A percentile compares a stretch with the other conserved stretches of the same genome.
Evolutionary conservation across 2,113 vertebrate species (phyloP).

Genomic region (Oxyruncus cristatus): DNA sequence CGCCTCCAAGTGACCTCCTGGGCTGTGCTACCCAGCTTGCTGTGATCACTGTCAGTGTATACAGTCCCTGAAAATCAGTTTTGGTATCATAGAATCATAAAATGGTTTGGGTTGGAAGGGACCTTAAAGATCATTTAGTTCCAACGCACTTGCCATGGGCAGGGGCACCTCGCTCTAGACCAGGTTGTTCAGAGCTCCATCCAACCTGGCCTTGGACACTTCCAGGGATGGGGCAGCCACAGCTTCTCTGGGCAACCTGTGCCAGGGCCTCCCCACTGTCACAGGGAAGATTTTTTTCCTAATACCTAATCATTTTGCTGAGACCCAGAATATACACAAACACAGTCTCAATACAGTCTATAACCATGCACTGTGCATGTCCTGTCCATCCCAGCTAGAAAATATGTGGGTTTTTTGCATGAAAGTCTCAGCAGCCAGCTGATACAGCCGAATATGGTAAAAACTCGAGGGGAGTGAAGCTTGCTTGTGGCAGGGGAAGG

Average conservation of each 20-base stretch:
- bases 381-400: background rate
- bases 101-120: background rate
- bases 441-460: background rate
- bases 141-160: background rate
- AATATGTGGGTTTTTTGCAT: background rate
- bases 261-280: background rate
- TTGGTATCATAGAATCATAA: background rate
- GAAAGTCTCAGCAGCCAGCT: background rate
- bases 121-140: background rate
- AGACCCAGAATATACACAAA: background rate
- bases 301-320: background rate
- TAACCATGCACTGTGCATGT: background rate
- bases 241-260: background rate
- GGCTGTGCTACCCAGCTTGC: background rate
- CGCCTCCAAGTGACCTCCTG: accelerated
- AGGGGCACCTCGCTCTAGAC: background rate
- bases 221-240: background rate
- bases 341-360: background rate
- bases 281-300: background rate
- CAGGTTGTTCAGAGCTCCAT: background rate
- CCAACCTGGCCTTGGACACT: background rate
- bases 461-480: background rate
- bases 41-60: background rate
- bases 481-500: background rate
- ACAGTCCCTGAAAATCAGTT: background rate